Base-by-base conservation (phyloP, 92 coral and sea anemone species). In the Umimayanthus kanabou region DNA sequence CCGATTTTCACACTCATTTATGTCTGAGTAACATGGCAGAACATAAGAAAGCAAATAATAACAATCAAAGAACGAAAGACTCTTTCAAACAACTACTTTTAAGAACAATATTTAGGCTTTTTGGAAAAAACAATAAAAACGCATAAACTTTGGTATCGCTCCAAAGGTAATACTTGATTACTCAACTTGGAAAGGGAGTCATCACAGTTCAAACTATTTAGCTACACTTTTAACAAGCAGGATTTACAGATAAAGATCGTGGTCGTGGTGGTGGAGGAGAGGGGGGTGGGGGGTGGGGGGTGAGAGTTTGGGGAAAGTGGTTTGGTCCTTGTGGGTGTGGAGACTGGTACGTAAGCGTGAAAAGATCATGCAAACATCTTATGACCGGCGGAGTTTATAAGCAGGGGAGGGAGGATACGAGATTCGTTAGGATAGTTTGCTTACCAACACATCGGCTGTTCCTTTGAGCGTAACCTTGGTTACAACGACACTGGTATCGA, bases 1-100 rank as follows among this genome's bases (percentile, higher is more conserved):
- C 39, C 89, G 90, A 39, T 65, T 70, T 2, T 82, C 88, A 40
- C 99, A 97, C 81, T 97, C 99, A 77, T 97, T 91, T 50, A 92
- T 92, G 50, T 97, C 98, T 95, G 81, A 11, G 82, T 76, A 14
- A 29, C 22, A 15, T 28, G 80, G 39, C 40, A 83, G 64, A 23
- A 47, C 13, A 6, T 6, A 33, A 30, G 18, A 61, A 61, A 61
- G 25, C 25, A 57, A 57, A 15, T 10, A 15, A 57, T 61, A 5
- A 6, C 3, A 61, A 61, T 61, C 26, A 61, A 4, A 16, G 26
- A 61, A 61, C 69, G 14, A 61, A 61, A 61, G 8, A 1, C 69
- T 61, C 25, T 20, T 61, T 61, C 69, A 20, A 18, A 9, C 22
- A 61, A 61, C 1, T 2, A 0, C 23, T 23, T 61, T 20, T 61